phyloP scores from a whole-genome alignment of 2,888 invertebrate species.

The Empis livida region DNA sequence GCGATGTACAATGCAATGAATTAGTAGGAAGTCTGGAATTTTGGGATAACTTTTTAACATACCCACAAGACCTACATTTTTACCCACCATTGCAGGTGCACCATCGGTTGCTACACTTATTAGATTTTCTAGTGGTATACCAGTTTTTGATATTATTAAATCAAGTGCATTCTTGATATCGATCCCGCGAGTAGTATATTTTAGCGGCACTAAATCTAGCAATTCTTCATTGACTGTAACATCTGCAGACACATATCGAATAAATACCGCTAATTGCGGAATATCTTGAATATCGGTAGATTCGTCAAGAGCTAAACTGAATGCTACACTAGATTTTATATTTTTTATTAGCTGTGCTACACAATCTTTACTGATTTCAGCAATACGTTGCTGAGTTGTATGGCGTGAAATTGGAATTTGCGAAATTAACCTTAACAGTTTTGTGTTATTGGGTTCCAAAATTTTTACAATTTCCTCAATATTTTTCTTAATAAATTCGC shows the following conservation, averaged over 20 bases:
- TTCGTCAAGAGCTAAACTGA: not conserved
- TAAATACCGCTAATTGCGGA: not conserved
- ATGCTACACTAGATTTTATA: not conserved
- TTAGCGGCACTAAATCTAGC: not conserved
- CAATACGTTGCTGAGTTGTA: not conserved
- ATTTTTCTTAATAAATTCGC: not conserved
- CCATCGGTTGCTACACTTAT: not conserved
- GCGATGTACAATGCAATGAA: too few species aligned
- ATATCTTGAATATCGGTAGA: not conserved
- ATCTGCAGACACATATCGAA: too few species aligned
- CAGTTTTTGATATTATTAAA: not conserved
- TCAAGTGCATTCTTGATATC: not conserved
- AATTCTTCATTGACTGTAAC: too few species aligned
- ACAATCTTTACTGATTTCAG: not conserved
- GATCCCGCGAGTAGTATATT: not conserved
- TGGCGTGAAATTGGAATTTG: not conserved
- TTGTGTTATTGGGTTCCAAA: not conserved
- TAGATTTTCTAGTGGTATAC: not conserved
- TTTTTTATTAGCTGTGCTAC: not conserved
- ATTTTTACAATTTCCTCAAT: not conserved
- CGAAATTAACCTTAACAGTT: not conserved
- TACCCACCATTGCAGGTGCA: too few species aligned
- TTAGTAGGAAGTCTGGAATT: too few species aligned
- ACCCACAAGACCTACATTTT: too few species aligned
- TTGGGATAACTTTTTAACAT: too few species aligned